Base-by-base conservation (phyloP, 2,113 vertebrate species). In the Anoplopoma fimbria region DNA sequence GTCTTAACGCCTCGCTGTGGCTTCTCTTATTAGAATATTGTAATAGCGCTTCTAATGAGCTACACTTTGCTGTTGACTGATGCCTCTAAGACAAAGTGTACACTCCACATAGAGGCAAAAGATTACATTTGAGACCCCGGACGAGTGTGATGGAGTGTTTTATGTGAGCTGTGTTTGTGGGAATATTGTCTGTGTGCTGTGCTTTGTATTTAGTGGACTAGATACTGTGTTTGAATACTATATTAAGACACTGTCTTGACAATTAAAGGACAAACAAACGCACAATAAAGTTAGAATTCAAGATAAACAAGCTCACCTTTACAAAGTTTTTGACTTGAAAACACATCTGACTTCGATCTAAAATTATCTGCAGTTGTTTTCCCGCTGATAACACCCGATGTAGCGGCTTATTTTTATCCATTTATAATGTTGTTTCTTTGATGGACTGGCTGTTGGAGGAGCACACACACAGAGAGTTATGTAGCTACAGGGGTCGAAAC, bases 1-100 rank as follows among this genome's bases (percentile, higher is more conserved):
- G 77, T 73, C 83, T 80, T 71, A 79, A 78, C 42, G 77, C 83
- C 81, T 91, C 61, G 42, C 81, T 57, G 75, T 64, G 78, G 80
- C 78, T 77, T 9, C 83, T 51, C 72, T 76, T 84, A 81, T 89
- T 91, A 87, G 31, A 87, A 79, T 83, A 78, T 45, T 34, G 55
- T 85, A 89, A 86, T 76, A 67, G 65, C 27, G n/a, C 79, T 70
- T 75, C 69, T 88, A 86, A 91, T 86, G 79, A 89, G 86, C 71
- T 68, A 10, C 38, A 45, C 85, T 84, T 83, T 64, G 61, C 83
- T 75, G 79, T 80, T 27, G 68, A 15, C 68, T 71, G 81, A 82
- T 78, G 77, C 80, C 14, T 67, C 70, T 68, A 55, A 79, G 75
- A 63, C 65, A 15, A 73, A 79, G 83, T 75, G 77, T 84, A 83